A percentile compares a stretch with the other conserved stretches of the same genome.
Conservation (phyloP, 2,797 vertebrate species). For the Trachurus trachurus region DNA sequence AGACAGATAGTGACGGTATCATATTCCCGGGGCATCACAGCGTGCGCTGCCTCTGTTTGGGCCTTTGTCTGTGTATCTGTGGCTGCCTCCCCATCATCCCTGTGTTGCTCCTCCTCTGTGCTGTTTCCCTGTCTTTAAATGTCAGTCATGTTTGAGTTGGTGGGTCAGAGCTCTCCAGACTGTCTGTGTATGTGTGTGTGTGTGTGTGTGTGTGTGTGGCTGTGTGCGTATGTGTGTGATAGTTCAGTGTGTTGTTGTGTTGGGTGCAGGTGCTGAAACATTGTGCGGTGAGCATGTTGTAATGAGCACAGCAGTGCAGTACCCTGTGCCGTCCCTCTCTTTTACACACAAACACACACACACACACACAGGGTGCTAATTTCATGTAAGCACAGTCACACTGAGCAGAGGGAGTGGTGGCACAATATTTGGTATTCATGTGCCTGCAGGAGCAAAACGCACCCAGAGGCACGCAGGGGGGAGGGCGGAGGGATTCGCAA, state of each 20-base stretch:
- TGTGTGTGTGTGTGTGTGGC: too few relatives aligned
- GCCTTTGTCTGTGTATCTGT: conserved; percentile 42
- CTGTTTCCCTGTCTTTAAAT: conserved; percentile 45
- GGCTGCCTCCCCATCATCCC: conserved; percentile 9
- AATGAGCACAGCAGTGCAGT: conserved; percentile 72
- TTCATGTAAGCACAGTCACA: conserved; percentile 48
- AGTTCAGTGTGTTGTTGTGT: conserved; percentile 54
- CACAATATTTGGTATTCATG: conserved; percentile 37
- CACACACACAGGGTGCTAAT: conserved; percentile 39
- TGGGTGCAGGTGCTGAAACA: conserved; percentile 80
- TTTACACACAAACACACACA: conserved; percentile 46
- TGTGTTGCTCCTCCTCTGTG: conserved; percentile 9
- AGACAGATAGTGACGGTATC: conserved; percentile 10
- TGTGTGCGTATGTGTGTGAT: not conserved
- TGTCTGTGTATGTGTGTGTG: not conserved
- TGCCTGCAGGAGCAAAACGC: conserved; percentile 7
- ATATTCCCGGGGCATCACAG: conserved; percentile 40
- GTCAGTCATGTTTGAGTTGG: conserved; percentile 49
- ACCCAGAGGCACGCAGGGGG: not conserved
- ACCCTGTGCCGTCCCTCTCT: conserved; percentile 35
- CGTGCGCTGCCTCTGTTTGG: conserved; percentile 41
- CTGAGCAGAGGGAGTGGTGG: conserved; percentile 45
- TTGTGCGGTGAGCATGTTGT: conserved; percentile 79
- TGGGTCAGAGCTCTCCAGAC: conserved; percentile 56
- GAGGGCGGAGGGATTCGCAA: conserved; percentile 7